Conservation (phyloP, 2,888 invertebrate species). For the Ochropacha duplaris region DNA sequence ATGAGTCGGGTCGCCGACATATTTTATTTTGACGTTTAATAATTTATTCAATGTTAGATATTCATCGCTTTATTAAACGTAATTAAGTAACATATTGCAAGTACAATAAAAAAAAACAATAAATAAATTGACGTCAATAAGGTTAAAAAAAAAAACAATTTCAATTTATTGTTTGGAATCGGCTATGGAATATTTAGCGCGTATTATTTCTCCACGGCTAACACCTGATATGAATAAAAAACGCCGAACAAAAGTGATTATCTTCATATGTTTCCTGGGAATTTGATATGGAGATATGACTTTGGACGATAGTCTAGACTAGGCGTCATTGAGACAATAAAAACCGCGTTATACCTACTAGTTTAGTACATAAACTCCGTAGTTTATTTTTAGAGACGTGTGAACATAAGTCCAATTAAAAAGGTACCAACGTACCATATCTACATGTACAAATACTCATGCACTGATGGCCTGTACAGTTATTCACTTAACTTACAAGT, state of each 20-base stretch:
- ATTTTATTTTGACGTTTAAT: conserved; percentile 22
- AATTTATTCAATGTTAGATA: not conserved
- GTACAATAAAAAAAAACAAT: not conserved
- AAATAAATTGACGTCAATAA: too few species aligned
- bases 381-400: conserved; percentile 54
- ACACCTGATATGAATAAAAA: conserved; percentile 21
- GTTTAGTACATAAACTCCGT: conserved; percentile 25
- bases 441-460: not conserved
- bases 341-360: conserved; percentile 28
- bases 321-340: conserved; percentile 43
- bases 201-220: conserved; percentile 19
- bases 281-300: conserved; percentile 30
- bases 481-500: not conserved
- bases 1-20: conserved; percentile 36
- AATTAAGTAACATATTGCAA: not conserved
- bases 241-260: conserved; percentile 24
- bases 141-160: not conserved
- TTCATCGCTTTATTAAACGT: not conserved
- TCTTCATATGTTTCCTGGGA: conserved; percentile 28
- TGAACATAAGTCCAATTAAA: conserved; percentile 33
- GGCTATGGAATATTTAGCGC: conserved; percentile 6
- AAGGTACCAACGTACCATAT: not conserved
- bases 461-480: not conserved
- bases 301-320: conserved; percentile 36
- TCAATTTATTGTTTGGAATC: not conserved